Evolutionary conservation across 2,797 vertebrate genomes (phyloP), one percentile per base, ranked within the genome.

Genomic region (Perodicticus potto): DNA sequence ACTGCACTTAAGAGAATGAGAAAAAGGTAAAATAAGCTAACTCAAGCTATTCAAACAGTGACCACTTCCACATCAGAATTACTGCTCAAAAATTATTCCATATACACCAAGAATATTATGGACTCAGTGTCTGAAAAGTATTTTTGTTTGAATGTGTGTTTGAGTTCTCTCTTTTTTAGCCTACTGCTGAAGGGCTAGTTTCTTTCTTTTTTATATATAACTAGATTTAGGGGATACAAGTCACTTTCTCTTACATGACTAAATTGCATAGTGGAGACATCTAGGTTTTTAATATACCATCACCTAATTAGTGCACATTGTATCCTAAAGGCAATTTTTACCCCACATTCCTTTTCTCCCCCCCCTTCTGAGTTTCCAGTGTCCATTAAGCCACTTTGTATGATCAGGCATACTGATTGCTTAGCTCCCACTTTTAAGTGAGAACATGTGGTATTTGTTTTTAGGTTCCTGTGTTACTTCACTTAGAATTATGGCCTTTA

Each of bases 21-120:
- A 82, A 65, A 96, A 80, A 95, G 29, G 34, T 87, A 29, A 90
- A 65, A 85, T 20, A 20, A 23, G 37, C 85, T 90, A 89, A 84
- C 22, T 32, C 32, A 80, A 32, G 23, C 37, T 83, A 5, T 14
- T 53, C 76, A 86, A 96, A 91, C 40, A 91, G 77, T 40, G 78
- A 40, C 25, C 27, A 3, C n/a, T 65, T 88, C 20, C 57, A 74
- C 23, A 63, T 55, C 25, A 43, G 45, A 94, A 91, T 14, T 91
- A 72, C 32, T 1, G 37, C n/a, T 25, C 25, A 53, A 84, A 83
- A 70, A 27, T 29, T 27, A 43, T 55, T 40, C 67, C 74, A 34
- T 40, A 32, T 22, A 43, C 57, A 57, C n/a, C n/a, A 69, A 59
- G 34, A 57, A 45, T 20, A 83, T 61, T 82, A 29, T 43, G 74